phyloP scores from a whole-genome alignment of 2,113 vertebrate genomes.

The Furnarius figulus region DNA sequence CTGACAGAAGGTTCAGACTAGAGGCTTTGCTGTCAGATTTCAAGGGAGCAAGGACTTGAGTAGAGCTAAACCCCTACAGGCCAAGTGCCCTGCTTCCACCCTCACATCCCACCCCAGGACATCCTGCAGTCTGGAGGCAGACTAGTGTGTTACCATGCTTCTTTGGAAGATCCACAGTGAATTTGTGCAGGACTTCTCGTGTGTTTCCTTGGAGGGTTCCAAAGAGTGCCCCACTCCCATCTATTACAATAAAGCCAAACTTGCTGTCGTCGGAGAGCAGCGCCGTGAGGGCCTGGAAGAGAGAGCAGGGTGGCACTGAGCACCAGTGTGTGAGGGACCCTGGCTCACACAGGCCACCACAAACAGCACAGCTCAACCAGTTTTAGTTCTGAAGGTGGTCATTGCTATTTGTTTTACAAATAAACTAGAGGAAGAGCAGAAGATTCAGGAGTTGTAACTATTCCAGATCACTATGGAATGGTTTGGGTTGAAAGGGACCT shows the following conservation, averaged over 20 bases:
- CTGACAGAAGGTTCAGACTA: slow-evolving; percentile 14
- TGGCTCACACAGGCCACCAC: neutral
- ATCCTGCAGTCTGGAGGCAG: neutral
- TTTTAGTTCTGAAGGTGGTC: rapidly evolving
- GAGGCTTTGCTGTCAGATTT: slow-evolving; percentile 34
- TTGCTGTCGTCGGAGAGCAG: slow-evolving; percentile 98
- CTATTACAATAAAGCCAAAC: slow-evolving; percentile 99
- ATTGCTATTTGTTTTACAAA: neutral
- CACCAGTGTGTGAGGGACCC: neutral
- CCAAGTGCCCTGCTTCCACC: neutral
- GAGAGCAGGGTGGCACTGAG: neutral
- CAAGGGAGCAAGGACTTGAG: neutral
- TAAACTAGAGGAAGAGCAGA: neutral
- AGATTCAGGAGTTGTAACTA: neutral
- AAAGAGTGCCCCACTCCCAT: slow-evolving; percentile 98
- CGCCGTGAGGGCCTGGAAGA: slow-evolving; percentile 91
- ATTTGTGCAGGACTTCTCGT: slow-evolving; percentile 98
- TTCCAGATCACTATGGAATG: neutral
- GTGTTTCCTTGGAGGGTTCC: slow-evolving; percentile 99
- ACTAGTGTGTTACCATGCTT: slow-evolving; percentile 87
- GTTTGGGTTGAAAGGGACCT: neutral
- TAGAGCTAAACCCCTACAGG: neutral
- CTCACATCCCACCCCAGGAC: neutral
- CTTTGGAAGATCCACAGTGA: slow-evolving; percentile 99
- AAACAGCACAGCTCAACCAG: neutral